A percentile compares a stretch with the other conserved stretches of the same genome.
These are phyloP conservation scores for Nomada ruficornis DNA, from an alignment of 2,888 invertebrate species.

Conservation along the genomic window DNA sequence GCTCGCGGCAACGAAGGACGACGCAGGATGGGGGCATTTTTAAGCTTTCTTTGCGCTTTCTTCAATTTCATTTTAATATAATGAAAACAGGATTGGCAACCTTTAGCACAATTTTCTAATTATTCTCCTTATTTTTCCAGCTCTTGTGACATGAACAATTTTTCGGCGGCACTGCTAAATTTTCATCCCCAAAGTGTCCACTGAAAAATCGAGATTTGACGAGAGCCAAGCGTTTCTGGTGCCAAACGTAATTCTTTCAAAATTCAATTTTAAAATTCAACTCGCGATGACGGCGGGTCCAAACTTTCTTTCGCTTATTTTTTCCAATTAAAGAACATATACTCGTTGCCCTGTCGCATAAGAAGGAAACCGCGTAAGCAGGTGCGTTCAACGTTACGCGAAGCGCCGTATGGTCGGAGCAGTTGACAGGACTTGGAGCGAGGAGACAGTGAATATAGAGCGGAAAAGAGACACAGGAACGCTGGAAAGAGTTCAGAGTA, in stretches of 20 bases:
- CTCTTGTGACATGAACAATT: no score
- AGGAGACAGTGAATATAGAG: not conserved
- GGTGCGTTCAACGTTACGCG: constrained; percentile 35
- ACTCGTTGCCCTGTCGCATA: not conserved
- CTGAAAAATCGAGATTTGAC: no score
- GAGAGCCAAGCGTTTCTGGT: no score
- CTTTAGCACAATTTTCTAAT: no score
- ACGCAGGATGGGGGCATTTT: not conserved
- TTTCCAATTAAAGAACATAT: constrained; percentile 31
- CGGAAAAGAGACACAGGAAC: not conserved
- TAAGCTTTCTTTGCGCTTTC: no score
- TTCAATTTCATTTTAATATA: no score
- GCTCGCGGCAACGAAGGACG: not conserved
- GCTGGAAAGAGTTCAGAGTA: constrained; percentile 31
- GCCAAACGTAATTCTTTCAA: no score
- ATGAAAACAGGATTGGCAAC: no score
- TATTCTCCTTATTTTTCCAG: no score
- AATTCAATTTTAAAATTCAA: no score
- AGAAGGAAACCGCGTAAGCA: constrained; percentile 20
- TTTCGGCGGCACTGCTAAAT: no score
- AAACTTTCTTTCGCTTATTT: not conserved
- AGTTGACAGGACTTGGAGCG: constrained; percentile 33
- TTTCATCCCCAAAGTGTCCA: no score
- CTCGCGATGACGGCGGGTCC: not conserved
- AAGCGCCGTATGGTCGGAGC: constrained; percentile 27